A percentile compares a stretch with the other conserved stretches of the same genome.
Evolutionary conservation across 2,888 invertebrate species (phyloP).

Genomic region (Heliconius ismenius): DNA sequence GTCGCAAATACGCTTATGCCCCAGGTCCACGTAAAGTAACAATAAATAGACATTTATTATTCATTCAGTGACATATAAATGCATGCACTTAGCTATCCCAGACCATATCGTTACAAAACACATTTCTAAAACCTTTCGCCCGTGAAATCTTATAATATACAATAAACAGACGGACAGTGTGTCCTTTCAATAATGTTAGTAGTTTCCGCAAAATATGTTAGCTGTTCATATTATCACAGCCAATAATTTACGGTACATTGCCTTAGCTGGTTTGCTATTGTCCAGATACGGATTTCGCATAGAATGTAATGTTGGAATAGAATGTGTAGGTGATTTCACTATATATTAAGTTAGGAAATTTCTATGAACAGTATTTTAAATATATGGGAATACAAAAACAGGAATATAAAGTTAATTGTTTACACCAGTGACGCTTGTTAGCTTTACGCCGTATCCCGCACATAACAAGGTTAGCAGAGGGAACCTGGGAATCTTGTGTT

Average conservation of each 20-base stretch:
- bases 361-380: neutral
- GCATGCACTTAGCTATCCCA: constrained; percentile 10
- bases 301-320: constrained; percentile 7
- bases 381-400: neutral
- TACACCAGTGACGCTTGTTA: too few species aligned
- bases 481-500: too few species aligned
- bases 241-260: constrained; percentile 44
- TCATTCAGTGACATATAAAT: neutral
- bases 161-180: constrained; percentile 33
- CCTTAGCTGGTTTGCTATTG: constrained; percentile 42
- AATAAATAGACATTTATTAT: too few species aligned
- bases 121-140: constrained; percentile 33
- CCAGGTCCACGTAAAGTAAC: too few species aligned
- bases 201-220: constrained; percentile 40
- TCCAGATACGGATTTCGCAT: constrained; percentile 38
- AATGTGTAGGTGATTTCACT: neutral
- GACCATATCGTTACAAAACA: constrained; percentile 25
- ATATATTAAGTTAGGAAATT: neutral
- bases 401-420: too few species aligned
- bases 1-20: too few species aligned
- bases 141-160: constrained; percentile 30
- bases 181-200: constrained; percentile 37
- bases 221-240: constrained; percentile 41
- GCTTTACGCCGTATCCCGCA: too few species aligned
- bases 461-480: too few species aligned